A percentile compares a stretch with the other conserved stretches of the same genome.
Conservation (phyloP, 64 coral and sea anemone genomes). For the Stichodactyla helianthus region DNA sequence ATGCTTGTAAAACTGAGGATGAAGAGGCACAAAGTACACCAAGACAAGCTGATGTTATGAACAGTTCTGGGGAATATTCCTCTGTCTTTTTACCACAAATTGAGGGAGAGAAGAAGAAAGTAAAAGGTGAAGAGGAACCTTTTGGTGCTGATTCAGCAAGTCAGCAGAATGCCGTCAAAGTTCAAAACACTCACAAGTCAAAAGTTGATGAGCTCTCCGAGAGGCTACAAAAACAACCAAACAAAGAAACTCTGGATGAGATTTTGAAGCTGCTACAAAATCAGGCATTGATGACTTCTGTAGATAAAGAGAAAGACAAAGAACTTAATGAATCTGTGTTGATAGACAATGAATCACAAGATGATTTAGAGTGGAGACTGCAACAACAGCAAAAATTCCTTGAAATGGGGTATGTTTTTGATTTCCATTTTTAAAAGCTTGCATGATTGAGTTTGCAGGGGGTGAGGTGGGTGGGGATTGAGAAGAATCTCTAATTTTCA, state of each 20-base stretch:
- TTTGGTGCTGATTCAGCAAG: background rate
- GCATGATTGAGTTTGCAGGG: no score
- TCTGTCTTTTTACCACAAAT: background rate
- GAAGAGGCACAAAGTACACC: background rate
- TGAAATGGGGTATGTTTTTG: background rate
- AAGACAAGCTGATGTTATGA: background rate
- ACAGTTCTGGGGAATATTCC: background rate
- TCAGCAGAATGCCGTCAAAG: background rate
- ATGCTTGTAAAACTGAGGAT: background rate
- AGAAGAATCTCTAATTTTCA: no score
- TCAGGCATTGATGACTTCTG: background rate
- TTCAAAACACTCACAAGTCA: background rate
- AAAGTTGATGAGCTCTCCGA: conserved; percentile 33
- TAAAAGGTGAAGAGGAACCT: background rate
- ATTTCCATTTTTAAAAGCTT: no score
- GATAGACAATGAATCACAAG: background rate
- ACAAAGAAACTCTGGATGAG: conserved; percentile 69
- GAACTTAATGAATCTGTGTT: background rate
- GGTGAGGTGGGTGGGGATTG: no score
- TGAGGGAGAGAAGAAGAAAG: background rate
- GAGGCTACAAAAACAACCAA: conserved; percentile 27
- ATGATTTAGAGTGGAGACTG: background rate
- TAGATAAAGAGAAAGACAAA: background rate
- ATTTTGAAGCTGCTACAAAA: conserved; percentile 65
- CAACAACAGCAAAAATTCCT: conserved; percentile 8